Base-by-base conservation (phyloP, 2,888 invertebrate genomes). In the Antheraea yamamai region DNA sequence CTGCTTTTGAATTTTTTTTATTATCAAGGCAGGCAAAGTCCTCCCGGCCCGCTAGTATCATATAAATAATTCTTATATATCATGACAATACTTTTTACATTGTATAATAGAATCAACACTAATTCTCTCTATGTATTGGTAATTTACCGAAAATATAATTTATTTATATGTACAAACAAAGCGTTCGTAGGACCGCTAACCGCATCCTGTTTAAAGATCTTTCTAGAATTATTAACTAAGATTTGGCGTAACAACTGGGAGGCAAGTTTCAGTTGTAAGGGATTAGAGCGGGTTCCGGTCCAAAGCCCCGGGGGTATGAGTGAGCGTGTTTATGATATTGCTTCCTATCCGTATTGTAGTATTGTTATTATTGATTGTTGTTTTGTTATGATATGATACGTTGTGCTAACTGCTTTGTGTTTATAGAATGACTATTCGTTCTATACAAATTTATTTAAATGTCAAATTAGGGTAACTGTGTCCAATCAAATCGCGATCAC, bases 221-320 rank as follows among this genome's bases (percentile, higher is more conserved):
- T 92, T 91, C 90, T 90, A 89, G 94, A 95, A 95, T 95, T 93
- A 94, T 95, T 95, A 95, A 95, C 91, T 94, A 95, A 94, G 94
- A 95, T 94, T 89, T 90, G 91, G 89, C 87, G 89, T 89, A 87
- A 89, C 88, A 90, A 91, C 91, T 91, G 87, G 39, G 70, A 75
- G 73, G 83, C 82, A 91, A 92, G 91, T 92, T 93, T 90, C 85
- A 85, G 84, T 88, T 87, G 82, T 85, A 86, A 87, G 89, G 91
- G 91, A 87, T 87, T 83, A 84, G 88, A 90, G 76, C 83, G 80
- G 80, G 90, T 90, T 93, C 92, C 94, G 92, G 93, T 91, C 90
- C 89, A 87, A 89, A 89, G 82, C 90, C 90, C 61, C 26, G 74
- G 77, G 79, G 72, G 76, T 55, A 51, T 66, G 30, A 39, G 70